Conservation (phyloP, 2,888 invertebrate genomes). For the Fragum whitleyi region DNA sequence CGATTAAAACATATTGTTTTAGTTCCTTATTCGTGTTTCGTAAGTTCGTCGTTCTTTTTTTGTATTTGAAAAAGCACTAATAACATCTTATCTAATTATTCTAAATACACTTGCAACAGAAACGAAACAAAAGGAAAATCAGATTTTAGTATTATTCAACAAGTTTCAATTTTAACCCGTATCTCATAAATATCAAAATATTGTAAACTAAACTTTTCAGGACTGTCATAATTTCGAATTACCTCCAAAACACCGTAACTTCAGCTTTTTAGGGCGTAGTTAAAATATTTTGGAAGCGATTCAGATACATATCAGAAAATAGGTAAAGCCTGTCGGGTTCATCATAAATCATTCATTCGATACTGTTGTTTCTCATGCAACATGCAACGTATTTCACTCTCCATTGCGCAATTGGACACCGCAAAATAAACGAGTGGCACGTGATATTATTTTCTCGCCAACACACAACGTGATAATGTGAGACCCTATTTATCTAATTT, state of each 20-base stretch:
- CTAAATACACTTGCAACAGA: too few species aligned
- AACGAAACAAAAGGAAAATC: too few species aligned
- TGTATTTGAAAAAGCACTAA: too few species aligned
- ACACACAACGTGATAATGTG: conserved; percentile 12
- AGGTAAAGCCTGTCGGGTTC: conserved; percentile 2
- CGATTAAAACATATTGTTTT: too few species aligned
- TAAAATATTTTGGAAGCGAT: background rate
- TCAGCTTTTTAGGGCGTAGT: background rate
- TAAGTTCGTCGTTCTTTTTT: too few species aligned
- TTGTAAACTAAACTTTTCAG: too few species aligned
- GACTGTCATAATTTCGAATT: background rate
- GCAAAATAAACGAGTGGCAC: conserved; percentile 29
- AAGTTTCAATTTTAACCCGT: too few species aligned
- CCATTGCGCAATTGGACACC: conserved; percentile 21
- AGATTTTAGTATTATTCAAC: too few species aligned
- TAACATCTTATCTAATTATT: too few species aligned
- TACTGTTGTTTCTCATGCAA: conserved; percentile 20
- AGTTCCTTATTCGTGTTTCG: too few species aligned
- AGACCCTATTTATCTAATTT: background rate
- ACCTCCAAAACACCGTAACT: background rate
- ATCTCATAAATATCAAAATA: too few species aligned
- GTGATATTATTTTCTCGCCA: conserved; percentile 32
- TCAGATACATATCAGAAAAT: background rate
- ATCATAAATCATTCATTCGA: conserved; percentile 30
- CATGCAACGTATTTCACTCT: conserved; percentile 10